Evolutionary conservation across 1,140 invertebrate species (phyloP), one percentile per base, ranked within the genome.

Genomic region (Ceratina japonica): DNA sequence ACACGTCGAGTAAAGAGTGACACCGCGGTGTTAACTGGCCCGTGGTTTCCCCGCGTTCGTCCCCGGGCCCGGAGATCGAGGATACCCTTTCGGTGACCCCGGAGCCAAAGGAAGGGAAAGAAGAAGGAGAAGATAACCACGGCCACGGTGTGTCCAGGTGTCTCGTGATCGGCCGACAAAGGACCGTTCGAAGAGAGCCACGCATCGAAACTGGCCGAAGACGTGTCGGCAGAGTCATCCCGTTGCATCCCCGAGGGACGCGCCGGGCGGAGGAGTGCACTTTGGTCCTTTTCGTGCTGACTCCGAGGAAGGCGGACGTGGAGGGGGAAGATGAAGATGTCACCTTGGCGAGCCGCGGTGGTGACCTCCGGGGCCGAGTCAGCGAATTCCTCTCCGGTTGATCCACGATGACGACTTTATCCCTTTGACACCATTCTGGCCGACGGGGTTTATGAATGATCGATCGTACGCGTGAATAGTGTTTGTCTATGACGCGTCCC

Each of bases 251-350:
- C 12, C 22, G 37, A 51, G 62, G n/a, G 51, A 51, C 24, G 15
- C 16, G 51, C 16, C 31, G 63, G 56, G 18, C 27, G 52, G 22
- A 44, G 44, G 56, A 31, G 31, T 49, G 37, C 37, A 44, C 37
- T 49, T 16, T 24, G 52, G 37, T 73, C 80, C 65, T 70, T 68
- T 77, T 58, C 73, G 69, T 61, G 37, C 59, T 18, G 15, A 37
- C 15, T 24, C 49, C 5, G 8, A 15, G 18, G 49, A 52, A 37
- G 52, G 58, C 1, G 10, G 8, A 58, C 2, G 20, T 1, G 27
- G 82, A 72, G 85, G 56, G 37, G 44, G 27, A 44, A 84, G 79
- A 89, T 91, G 88, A 89, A 91, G 90, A 90, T 91, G 90, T 91
- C 90, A 91, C 89, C 88, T 86, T 80, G 75, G 65, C 65, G 75